Base-by-base conservation (phyloP, 2,888 invertebrate genomes). In the Cheilosia grossa region DNA sequence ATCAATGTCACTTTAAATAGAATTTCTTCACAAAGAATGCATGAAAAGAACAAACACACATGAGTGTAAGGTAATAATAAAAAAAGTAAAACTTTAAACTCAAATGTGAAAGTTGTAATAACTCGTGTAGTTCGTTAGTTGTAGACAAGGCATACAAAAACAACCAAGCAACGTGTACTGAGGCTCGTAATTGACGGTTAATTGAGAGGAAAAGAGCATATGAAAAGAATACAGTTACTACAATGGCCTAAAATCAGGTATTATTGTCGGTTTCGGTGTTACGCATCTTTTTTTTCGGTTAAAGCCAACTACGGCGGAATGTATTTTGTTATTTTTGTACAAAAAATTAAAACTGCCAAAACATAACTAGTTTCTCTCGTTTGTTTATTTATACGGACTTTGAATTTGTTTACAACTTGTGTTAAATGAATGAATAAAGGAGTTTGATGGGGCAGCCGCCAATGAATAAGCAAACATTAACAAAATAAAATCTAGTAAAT, bases 51-150 rank as follows among this genome's bases (percentile, higher is more conserved):
- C 5, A 51, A 49, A 54, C 19, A 30, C 15, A 44, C 42, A 59
- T 6, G 47, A 17, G n/a, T 6, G 9, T 17, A 47, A 2, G 19
- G 17, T 19, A 21, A 37, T 42, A 69, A 69, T 19, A 33, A 24
- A 30, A 37, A 44, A 15, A 49, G n/a, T 51, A 49, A 72, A 51
- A 27, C 4, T 10, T 1, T 37, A 24, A 47, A 54, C 13, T 30
- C 33, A 56, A 73, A 78, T 78, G 69, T 78, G 78, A 78, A 78
- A 78, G 78, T 78, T 70, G 24, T 51, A 51, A 77, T 47, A 77
- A 77, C 61, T 69, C 69, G 69, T 78, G 78, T 63, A 70, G 69
- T 63, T 63, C 63, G 63, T 53, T 47, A 9, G 37, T 13, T 37
- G 13, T 13, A 9, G 30, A 30, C 30, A 6, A 37, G 37, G 0